Base-by-base conservation (phyloP, 2,888 invertebrate genomes). In the Apotomis betuletana region DNA sequence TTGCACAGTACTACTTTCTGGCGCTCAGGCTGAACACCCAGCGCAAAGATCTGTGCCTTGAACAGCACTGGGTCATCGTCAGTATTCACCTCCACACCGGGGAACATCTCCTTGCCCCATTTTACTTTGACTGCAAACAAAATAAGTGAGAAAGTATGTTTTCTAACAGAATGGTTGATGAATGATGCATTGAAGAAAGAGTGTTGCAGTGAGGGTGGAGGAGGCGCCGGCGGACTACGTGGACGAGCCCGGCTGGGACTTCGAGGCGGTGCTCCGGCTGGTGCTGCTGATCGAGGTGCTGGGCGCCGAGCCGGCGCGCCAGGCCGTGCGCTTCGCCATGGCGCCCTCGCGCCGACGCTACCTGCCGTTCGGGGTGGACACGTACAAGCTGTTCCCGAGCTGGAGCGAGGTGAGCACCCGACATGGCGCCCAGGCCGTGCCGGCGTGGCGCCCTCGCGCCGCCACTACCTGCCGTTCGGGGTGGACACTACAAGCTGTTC, bases 21-120 rank as follows among this genome's bases (percentile, higher is more conserved):
- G 69, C 99, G 94, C 80, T 98, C 98, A 0, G 99, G 99, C 81
- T 97, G 96, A 3, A 99, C 99, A 0, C 99, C 99, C 69, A 99
- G 91, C 0, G 99, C 98, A 92, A 97, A 99, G 75, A 99, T 94
- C 87, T 99, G 99, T 9, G 99, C 99, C 91, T 99, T 99, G 92
- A 99, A 99, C 61, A 99, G 92, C n/a, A n/a, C n/a, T 0, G 99
- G 99, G 51, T 97, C 96, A 81, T 99, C 98, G 77, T 98, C 98
- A 0, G 97, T 98, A 88, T 98, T 97, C 75, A 97, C 97, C 88
- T 98, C 98, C 73, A 99, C 97, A 83, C 97, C 97, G 3, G 96
- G 96, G 87, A 96, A 99, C 77, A 95, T 94, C 92, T 99, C 98
- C 89, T 98, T 98, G 73, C 98, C 98, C 99, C 99, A 99, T 95